Base-by-base conservation (phyloP, 2,888 invertebrate species). In the Hymenopus coronatus region DNA sequence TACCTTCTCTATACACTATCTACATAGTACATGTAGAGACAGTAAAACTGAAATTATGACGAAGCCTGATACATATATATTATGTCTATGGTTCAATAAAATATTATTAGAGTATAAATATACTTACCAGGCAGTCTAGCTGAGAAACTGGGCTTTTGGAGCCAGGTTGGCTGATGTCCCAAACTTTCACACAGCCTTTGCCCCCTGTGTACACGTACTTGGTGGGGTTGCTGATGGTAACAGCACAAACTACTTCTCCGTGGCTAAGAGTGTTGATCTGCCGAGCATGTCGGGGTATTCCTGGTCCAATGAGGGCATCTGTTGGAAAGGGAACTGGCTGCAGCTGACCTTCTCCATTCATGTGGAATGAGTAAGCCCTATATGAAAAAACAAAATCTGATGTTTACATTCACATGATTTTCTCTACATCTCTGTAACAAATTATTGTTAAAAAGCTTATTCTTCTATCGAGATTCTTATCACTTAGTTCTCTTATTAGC, bases 201-300 rank as follows among this genome's bases (percentile, higher is more conserved):
- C 99, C 99, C 40, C 99, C 99, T 0, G 99, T 99, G 94, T 99
- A 99, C n/a, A 99, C 98, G 93, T 98, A 97, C 91, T 98, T 95
- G 90, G 97, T 97, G 90, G 97, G 96, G 92, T 96, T 94, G 89
- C 98, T 97, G 93, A 99, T 96, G 87, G 99, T 99, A 87, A 99
- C 99, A 0, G 99, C 99, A 93, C 99, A 99, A 81, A 99, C 99
- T 84, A 99, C 98, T 93, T 99, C 99, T 12, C 99, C 99, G 93
- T 99, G 99, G 90, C 97, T 97, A 90, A 99, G 93, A 12, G 98
- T 97, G 93, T 97, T 98, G 91, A 98, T 97, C 92, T 97, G 97
- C 25, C 98, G 95, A 85, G 98, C 98, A 92, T 97, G 98, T 88
- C 98, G 95, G 20, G 99, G 99, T 91, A 99, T 97, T 46, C 98